Conservation (phyloP, 2,797 vertebrate species). For the Halcyon smyrnensis region DNA sequence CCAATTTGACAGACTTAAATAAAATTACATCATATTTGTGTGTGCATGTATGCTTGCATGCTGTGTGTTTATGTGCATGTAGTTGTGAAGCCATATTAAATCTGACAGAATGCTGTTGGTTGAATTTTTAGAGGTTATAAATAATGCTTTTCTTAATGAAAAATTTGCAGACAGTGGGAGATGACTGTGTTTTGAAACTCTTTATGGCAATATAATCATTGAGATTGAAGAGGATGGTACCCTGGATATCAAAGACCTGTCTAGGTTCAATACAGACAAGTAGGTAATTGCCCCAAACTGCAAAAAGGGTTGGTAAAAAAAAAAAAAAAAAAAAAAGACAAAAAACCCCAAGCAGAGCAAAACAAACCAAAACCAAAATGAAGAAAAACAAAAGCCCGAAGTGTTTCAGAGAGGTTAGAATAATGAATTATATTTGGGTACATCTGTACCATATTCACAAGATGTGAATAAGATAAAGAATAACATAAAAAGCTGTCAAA, state of each 20-base stretch:
- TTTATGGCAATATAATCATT: not conserved
- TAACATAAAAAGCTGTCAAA: not conserved
- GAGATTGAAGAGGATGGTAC: not conserved
- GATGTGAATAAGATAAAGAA: not conserved
- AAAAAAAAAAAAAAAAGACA: not conserved
- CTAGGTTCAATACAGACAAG: not conserved
- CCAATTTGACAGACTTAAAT: not conserved
- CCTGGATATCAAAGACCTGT: not conserved
- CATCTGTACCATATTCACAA: not conserved
- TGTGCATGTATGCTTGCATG: too few relatives aligned
- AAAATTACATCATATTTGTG: not conserved
- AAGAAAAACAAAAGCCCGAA: not conserved
- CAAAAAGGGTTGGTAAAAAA: not conserved
- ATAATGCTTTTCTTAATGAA: not conserved
- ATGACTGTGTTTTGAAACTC: not conserved
- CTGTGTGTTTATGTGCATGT: not conserved
- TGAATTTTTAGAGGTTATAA: not conserved
- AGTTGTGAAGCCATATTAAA: not conserved
- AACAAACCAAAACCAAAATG: not conserved
- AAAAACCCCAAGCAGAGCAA: not conserved
- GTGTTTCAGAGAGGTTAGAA: not conserved
- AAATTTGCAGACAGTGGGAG: not conserved
- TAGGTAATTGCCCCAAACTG: not conserved
- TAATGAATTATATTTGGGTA: not conserved
- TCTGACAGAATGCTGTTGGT: not conserved